phyloP scores from a whole-genome alignment of 2,113 vertebrate genomes.

The Vulpes lagopus region DNA sequence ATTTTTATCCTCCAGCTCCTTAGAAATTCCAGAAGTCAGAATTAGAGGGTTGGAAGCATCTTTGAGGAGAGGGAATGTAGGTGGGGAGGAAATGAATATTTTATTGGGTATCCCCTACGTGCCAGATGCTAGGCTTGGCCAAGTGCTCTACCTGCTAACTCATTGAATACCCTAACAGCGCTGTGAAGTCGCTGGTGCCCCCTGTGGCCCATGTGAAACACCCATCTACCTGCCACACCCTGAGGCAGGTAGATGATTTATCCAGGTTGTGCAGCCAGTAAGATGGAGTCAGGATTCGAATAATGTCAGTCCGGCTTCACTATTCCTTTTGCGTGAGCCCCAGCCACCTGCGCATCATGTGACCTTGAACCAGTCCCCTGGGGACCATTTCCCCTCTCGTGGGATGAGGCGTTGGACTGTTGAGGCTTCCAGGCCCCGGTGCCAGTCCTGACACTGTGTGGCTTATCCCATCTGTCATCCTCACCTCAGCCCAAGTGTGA shows the following conservation, averaged over 20 bases:
- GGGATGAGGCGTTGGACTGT: not conserved
- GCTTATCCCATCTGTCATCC: not conserved
- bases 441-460: not conserved
- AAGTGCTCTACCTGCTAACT: not conserved
- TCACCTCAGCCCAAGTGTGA: not conserved
- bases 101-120: not conserved
- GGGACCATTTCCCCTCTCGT: not conserved
- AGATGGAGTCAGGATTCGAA: not conserved
- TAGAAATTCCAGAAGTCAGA: conserved; percentile 28
- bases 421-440: not conserved
- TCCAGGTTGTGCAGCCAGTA: not conserved
- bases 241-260: not conserved
- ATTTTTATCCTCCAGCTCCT: not conserved
- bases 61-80: not conserved
- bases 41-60: not conserved
- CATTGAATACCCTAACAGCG: not conserved
- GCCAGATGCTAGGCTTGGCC: no score
- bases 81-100: not conserved
- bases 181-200: not conserved
- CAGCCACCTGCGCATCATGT: not conserved
- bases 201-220: not conserved
- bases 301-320: not conserved
- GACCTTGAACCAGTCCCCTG: not conserved
- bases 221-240: no score
- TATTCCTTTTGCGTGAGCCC: not conserved